Evolutionary conservation across 1,140 invertebrate genomes (phyloP), one percentile per base, ranked within the genome.

Genomic region (Solenopsis invicta): DNA sequence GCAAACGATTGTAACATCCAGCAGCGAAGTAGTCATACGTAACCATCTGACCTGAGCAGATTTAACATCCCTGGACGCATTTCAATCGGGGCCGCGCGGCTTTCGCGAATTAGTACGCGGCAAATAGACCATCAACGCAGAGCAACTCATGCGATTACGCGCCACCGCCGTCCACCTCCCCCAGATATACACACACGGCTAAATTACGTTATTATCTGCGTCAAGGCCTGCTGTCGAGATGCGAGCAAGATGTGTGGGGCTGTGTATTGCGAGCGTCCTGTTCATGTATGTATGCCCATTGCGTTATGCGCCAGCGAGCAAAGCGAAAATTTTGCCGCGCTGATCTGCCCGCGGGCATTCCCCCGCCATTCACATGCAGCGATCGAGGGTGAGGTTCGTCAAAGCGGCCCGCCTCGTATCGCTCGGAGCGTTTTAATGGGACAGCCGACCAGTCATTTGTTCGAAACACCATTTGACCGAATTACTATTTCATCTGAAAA

Each of bases 141-240:
- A 54, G 48, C 77, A 81, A 81, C 69, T 61, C 80, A 54, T 61
- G 54, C 80, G 78, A 84, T 74, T 61, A 61, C 69, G 54, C 80
- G 69, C 69, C 41, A 45, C 54, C n/a, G 13, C 37, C 41, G 10
- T 45, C 76, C 45, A 21, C 13, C 16, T 50, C 18, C 29, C 24
- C 13, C 77, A 61, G 64, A 71, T 80, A 41, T 81, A 56, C 41
- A 37, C 54, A 48, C 41, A 81, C 78, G 78, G 75, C 89, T 89
- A 81, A 91, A 91, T 91, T 88, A 88, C 85, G 80, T 88, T 90
- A 91, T 91, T 91, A 91, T 85, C 88, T 85, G 67, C 48, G 77
- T 66, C 86, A 87, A 75, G 82, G 50, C 52, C 29, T n/a, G 75
- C 52, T 62, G 74, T 76, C 82, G 61, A 52, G 80, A 66, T 78